A percentile compares a stretch with the other conserved stretches of the same genome.
These are phyloP conservation scores for Metopia argyrocephala DNA, from an alignment of 2,888 invertebrate genomes.

Conservation along the genomic window DNA sequence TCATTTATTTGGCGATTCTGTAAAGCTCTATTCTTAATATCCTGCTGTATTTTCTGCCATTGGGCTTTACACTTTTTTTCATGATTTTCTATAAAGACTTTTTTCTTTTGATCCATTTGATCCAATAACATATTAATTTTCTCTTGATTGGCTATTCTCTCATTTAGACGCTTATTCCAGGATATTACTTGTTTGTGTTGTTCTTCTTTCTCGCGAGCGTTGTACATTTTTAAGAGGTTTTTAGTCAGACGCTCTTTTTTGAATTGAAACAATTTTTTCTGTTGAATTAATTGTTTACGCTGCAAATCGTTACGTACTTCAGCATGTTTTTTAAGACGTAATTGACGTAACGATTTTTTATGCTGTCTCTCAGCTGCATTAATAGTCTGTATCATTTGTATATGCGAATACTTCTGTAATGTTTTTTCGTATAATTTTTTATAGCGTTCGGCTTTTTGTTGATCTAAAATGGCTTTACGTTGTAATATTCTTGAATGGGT, in stretches of 20 bases:
- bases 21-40: constrained; percentile 53
- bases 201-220: constrained; percentile 61
- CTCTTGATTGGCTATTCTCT: constrained; percentile 71
- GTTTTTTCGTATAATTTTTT: constrained; percentile 62
- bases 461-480: constrained; percentile 69
- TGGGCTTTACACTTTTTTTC: constrained; percentile 51
- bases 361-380: constrained; percentile 68
- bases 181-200: constrained; percentile 70
- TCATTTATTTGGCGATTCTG: not conserved
- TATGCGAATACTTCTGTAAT: constrained; percentile 67
- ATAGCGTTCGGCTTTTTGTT: constrained; percentile 66
- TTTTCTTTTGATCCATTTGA: constrained; percentile 65
- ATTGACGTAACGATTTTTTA: constrained; percentile 70
- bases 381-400: constrained; percentile 68
- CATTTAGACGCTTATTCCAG: constrained; percentile 73
- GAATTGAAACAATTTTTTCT: constrained; percentile 74
- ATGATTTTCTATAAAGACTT: constrained; percentile 69
- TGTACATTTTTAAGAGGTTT: constrained; percentile 67
- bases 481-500: constrained; percentile 68
- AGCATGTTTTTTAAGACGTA: constrained; percentile 69
- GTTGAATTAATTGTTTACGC: constrained; percentile 73
- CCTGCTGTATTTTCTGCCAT: constrained; percentile 64
- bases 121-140: constrained; percentile 65
- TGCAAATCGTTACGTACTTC: constrained; percentile 71
- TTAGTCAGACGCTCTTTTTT: constrained; percentile 73